These are phyloP conservation scores for Spheniscus mendiculus DNA, from an alignment of 2,113 vertebrate species.

Conservation along the genomic window DNA sequence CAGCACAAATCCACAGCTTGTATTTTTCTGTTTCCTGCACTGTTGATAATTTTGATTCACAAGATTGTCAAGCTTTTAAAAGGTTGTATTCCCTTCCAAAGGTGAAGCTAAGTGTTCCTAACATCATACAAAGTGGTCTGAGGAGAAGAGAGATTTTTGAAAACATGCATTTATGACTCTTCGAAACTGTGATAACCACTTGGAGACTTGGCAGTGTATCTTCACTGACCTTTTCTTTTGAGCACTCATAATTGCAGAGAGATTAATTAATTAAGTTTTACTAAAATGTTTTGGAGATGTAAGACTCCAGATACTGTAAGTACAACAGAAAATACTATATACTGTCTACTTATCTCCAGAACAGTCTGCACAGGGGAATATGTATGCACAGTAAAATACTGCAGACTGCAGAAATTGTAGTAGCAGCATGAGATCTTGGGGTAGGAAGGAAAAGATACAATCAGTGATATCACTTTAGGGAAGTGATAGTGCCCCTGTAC, in stretches of 20 bases:
- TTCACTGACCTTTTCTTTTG: conserved; percentile 17
- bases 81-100: background rate
- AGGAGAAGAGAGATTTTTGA: conserved; percentile 25
- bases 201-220: background rate
- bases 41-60: background rate
- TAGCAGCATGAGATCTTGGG: background rate
- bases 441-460: background rate
- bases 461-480: too few species aligned
- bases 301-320: background rate
- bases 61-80: conserved; percentile 38
- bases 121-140: conserved; percentile 13
- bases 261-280: conserved; percentile 43
- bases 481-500: too few species aligned
- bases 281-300: conserved; percentile 38
- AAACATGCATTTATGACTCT: conserved; percentile 35
- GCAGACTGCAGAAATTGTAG: background rate
- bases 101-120: conserved; percentile 27
- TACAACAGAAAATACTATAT: background rate
- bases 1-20: too few species aligned
- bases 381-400: background rate
- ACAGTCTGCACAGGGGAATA: background rate
- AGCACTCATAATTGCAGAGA: conserved; percentile 13
- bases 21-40: background rate
- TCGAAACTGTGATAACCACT: background rate
- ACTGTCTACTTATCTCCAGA: background rate